Base-by-base conservation (phyloP, 2,888 invertebrate genomes). In the Holacanthella duospinosa region DNA sequence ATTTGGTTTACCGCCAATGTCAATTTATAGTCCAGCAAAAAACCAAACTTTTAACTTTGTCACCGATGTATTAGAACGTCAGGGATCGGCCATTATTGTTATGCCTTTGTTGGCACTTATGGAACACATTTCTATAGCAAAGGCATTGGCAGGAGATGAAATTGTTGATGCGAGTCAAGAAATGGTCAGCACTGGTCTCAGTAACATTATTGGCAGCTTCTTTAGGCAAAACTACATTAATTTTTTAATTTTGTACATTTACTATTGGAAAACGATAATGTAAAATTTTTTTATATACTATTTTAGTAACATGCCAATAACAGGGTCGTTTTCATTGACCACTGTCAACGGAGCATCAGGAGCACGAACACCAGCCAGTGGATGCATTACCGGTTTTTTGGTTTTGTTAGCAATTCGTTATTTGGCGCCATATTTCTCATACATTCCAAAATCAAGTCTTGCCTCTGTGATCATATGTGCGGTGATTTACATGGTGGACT, bases 381-480 rank as follows among this genome's bases (percentile, higher is more conserved):
- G 71, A 9, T 59, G 70, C 0, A 60, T 71, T 24, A 71, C 78
- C 87, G 93, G 89, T 16, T 78, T 82, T 29, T 82, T 94, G 74
- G 86, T 92, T 0, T 79, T 94, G 59, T 77, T 93, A 70, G 90
- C 94, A 0, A 78, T 94, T 59, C 85, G 85, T 66, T 87, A 90
- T 75, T 80, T 95, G 60, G 92, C 94, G 1, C 87, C 89, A 1
- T 87, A 89, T 75, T 94, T 94, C 78, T 87, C 86, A 77, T 90
- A 82, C 77, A 91, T 93, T 71, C 91, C 92, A 1, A 86, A 85
- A 75, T 84, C 94, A 0, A 86, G 90, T 0, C 81, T 96, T 27
- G 85, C 93, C 0, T 87, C 93, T 0, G 89, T 95, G 58, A 85
- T 95, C 68, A 91, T 94, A 67, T 86, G 87, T 71, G 93, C 95